phyloP scores from a whole-genome alignment of 2,113 vertebrate genomes.

The Vicugna pacos region DNA sequence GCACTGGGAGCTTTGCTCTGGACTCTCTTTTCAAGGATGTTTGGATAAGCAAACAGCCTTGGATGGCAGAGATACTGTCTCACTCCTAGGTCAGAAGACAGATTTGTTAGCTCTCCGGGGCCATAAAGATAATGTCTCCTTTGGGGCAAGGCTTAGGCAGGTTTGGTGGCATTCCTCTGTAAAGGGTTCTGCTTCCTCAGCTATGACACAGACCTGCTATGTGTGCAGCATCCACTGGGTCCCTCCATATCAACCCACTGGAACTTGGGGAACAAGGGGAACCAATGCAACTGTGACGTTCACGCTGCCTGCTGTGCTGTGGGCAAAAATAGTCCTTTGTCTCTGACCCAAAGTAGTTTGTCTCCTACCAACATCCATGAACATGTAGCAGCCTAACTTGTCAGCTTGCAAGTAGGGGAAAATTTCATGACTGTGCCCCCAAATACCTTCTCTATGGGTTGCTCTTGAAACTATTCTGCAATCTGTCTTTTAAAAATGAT shows the following conservation, averaged over 20 bases:
- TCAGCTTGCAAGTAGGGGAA: background rate
- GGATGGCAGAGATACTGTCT: background rate
- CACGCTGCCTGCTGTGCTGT: background rate
- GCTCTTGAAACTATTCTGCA: background rate
- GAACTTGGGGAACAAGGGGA: background rate
- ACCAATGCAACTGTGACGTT: background rate
- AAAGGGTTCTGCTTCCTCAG: background rate
- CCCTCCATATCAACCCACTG: background rate
- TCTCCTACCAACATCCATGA: conserved; percentile 14
- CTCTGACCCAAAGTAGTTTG: background rate
- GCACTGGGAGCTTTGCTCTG: background rate
- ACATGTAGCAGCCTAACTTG: background rate
- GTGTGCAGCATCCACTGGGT: background rate
- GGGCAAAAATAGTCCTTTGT: background rate
- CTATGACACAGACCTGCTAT: background rate
- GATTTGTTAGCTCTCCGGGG: background rate
- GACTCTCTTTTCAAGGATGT: conserved; percentile 3
- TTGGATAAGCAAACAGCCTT: background rate
- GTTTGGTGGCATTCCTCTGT: background rate
- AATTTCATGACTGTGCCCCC: background rate
- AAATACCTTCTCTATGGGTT: background rate
- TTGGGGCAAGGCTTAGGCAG: background rate
- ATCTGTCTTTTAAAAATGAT: background rate
- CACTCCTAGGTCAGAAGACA: background rate
- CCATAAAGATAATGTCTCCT: background rate